Evolutionary conservation across 2,888 invertebrate genomes (phyloP).

Genomic region (Orthonevra nobilis): DNA sequence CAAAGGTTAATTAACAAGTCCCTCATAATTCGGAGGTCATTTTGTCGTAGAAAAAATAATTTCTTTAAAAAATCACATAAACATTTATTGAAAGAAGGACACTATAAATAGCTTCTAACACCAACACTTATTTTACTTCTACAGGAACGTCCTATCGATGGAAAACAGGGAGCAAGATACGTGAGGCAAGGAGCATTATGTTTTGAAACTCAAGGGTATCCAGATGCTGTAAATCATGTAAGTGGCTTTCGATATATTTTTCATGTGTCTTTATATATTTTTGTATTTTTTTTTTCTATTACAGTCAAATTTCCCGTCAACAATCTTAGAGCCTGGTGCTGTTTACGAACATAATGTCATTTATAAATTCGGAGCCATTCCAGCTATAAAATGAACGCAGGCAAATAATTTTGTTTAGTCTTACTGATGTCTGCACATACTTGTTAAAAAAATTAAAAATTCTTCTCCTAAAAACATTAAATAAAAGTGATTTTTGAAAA

Average conservation of each 20-base stretch:
- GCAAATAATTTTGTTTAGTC: no score
- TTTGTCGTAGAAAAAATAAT: conserved; percentile 7
- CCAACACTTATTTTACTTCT: conserved; percentile 31
- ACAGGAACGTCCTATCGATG: conserved; percentile 81
- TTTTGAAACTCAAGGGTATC: conserved; percentile 95
- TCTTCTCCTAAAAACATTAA: no score
- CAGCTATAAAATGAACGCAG: no score
- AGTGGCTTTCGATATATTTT: conserved; percentile 74
- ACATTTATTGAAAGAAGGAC: conserved; percentile 14
- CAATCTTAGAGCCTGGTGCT: conserved; percentile 87
- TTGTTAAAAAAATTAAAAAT: no score
- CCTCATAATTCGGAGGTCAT: neutral
- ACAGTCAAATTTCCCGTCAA: conserved; percentile 88
- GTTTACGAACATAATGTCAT: conserved; percentile 86
- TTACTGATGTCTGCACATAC: no score
- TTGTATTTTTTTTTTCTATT: conserved; percentile 77
- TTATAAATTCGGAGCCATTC: conserved; percentile 86
- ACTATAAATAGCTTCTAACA: no score
- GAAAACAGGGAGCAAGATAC: conserved; percentile 87
- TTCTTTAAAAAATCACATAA: conserved; percentile 21
- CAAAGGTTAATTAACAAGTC: conserved; percentile 16
- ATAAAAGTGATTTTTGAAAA: no score
- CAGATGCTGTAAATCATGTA: conserved; percentile 93
- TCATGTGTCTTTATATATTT: neutral
- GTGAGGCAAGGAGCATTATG: conserved; percentile 90